These are phyloP conservation scores for Arothron firmamentum DNA, from an alignment of 2,113 vertebrate species.

Conservation along the genomic window DNA sequence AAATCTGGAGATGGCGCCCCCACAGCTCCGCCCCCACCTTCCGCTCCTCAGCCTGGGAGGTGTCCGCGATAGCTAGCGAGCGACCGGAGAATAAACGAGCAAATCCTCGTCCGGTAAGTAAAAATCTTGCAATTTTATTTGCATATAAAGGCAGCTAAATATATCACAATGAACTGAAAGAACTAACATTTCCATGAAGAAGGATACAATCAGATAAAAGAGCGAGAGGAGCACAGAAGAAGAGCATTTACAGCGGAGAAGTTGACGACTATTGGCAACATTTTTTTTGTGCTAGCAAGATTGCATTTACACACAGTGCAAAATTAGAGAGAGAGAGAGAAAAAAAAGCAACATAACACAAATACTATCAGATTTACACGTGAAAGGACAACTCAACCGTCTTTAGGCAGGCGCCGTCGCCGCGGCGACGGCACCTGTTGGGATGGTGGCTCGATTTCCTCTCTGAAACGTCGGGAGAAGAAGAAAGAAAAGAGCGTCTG, in stretches of 20 bases:
- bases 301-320: slow-evolving; percentile 99
- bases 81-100: slow-evolving; percentile 5
- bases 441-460: slow-evolving; percentile 61
- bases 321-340: slow-evolving; percentile 78
- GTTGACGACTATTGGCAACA: slow-evolving; percentile 91
- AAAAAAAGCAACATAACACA: slow-evolving; percentile 76
- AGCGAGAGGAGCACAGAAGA: slow-evolving; percentile 65
- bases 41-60: slow-evolving; percentile 59
- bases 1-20: slow-evolving; percentile 37
- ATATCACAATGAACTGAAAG: slow-evolving; percentile 98
- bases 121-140: slow-evolving; percentile 99
- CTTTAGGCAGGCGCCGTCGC: slow-evolving; percentile 78
- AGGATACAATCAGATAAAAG: slow-evolving; percentile 82
- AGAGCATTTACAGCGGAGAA: slow-evolving; percentile 93
- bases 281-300: slow-evolving; percentile 94
- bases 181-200: slow-evolving; percentile 88
- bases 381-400: slow-evolving; percentile 87
- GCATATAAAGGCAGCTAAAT: slow-evolving; percentile 99
- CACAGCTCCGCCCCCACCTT: slow-evolving; percentile 31
- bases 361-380: slow-evolving; percentile 86
- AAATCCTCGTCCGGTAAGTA: slow-evolving; percentile 71
- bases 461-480: slow-evolving; percentile 44
- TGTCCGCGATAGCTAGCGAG: slow-evolving; percentile 30
- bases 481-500: slow-evolving; percentile 45
- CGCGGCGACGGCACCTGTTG: slow-evolving; percentile 55